Base-by-base conservation (phyloP, 2,113 vertebrate genomes). In the Puffinus mauretanicus region DNA sequence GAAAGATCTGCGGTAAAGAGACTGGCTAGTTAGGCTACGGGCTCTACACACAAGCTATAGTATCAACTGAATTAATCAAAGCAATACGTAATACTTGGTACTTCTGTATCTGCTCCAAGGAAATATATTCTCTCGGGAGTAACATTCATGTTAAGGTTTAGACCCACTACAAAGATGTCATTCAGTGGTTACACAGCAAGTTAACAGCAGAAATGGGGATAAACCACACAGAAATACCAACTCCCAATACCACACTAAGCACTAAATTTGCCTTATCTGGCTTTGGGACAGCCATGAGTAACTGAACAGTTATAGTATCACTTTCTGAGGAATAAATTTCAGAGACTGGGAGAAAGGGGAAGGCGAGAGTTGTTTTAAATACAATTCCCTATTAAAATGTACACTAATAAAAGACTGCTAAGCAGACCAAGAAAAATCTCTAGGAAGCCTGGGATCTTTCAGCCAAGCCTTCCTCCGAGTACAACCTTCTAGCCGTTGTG, bases 1-100 rank as follows among this genome's bases (percentile, higher is more conserved):
- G 99, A 98, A 86, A 98, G 97, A 94, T 98, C 98, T 98, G 94
- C 36, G 94, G n/a, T 24, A 40, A 66, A 70, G 93, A 70, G 57
- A 65, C 20, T 1, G 52, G 86, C 82, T 19, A 22, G n/a, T 92
- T 20, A 93, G 77, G 54, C 55, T 40, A 7, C 0, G 0, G 61
- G 32, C 20, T 21, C 73, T 13, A 46, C 7, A 26, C 57, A 32
- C 29, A 13, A 36, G 29, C 62, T 49, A 2, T 2, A 16, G n/a
- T 5, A 22, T 44, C 44, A 13, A 8, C 14, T 5, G 6, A 38
- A 30, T 1, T 5, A 9, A 15, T 14, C 71, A 44, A 29, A 72
- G 19, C 47, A 24, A 4, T 34, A 26, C 76, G 69, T 51, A 47
- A 7, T 7, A 29, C 47, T 14, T 17, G 54, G 21, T 16, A 10